Base-by-base conservation (phyloP, 2,888 invertebrate genomes). In the Ectemnius lituratus region DNA sequence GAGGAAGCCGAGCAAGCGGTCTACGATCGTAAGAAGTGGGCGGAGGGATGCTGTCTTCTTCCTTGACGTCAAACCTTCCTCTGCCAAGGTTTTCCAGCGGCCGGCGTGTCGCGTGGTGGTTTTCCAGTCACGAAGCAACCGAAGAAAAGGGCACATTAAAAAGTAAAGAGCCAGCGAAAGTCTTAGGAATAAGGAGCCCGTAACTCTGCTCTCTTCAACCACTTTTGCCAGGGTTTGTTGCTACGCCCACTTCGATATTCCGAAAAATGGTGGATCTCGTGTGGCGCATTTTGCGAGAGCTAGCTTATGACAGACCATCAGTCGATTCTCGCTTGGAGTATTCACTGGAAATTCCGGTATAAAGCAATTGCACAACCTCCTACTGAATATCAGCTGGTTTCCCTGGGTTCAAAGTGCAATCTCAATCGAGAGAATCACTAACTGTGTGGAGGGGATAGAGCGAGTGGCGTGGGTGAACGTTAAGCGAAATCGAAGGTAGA, bases 61-160 rank as follows among this genome's bases (percentile, higher is more conserved):
- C 67, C 75, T 56, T 62, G 45, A 70, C 79, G 80, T 70, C 79
- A 73, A 79, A 76, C 67, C 57, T 73, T 75, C 37, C 37, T 58
- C 58, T 62, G 60, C 60, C 67, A 61, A 66, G 67, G 65, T 70
- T 70, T 70, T 67, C 60, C 65, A 46, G n/a, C 46, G 27, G 18
- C 6, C 52, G 52, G 11, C 52, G 5, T 52, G 52, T 16, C 16
- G 14, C 52, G 8, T 4, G 11, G 16, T 61, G 80, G 65, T 74
- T 80, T 82, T 80, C 83, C 70, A 62, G 73, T 80, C 83, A 80
- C 80, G 76, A 76, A 79, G 73, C 69, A 28, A 3, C 47, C 56
- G 20, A 59, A 23, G 13, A 28, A 61, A 57, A 47, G 16, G 13
- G 37, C 8, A 37, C 62, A 65, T 76, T 76, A 76, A 64, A 78